A percentile compares a stretch with the other conserved stretches of the same genome.
Evolutionary conservation across 2,113 vertebrate genomes (phyloP).

Genomic region (Bos indicus): DNA sequence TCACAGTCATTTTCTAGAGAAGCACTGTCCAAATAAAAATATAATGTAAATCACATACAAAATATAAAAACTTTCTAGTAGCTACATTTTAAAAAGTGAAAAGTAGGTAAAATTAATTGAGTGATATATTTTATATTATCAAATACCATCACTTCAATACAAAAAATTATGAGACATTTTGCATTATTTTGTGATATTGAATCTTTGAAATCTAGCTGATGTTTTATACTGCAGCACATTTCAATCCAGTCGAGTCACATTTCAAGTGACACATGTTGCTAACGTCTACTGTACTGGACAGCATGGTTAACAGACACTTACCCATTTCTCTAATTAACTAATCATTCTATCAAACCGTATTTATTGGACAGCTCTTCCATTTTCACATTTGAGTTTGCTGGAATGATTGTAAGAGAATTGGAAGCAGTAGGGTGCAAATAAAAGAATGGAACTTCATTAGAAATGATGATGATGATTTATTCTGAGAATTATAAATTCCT

Average conservation of each 20-base stretch:
- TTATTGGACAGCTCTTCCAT: not conserved
- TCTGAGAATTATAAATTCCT: not conserved
- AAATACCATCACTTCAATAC: not conserved
- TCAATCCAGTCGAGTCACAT: not conserved
- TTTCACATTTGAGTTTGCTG: not conserved
- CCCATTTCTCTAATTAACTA: not conserved
- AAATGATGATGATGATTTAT: not conserved
- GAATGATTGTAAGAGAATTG: not conserved
- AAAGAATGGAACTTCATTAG: not conserved
- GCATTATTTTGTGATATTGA: not conserved
- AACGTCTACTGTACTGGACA: not conserved
- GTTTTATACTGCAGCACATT: not conserved
- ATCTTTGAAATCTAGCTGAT: not conserved
- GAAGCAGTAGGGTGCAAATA: not conserved
- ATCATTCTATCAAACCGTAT: not conserved
- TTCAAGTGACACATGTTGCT: not conserved
- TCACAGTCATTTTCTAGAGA: not conserved
- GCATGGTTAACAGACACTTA: not conserved
- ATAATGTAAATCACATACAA: not conserved
- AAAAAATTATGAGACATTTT: not conserved
- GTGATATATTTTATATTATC: not conserved
- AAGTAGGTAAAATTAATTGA: not conserved
- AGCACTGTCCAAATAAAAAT: not conserved
- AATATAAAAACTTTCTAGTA: not conserved
- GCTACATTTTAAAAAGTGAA: not conserved